Evolutionary conservation across 1,140 invertebrate genomes (phyloP).

Genomic region (Gryllus bimaculatus): DNA sequence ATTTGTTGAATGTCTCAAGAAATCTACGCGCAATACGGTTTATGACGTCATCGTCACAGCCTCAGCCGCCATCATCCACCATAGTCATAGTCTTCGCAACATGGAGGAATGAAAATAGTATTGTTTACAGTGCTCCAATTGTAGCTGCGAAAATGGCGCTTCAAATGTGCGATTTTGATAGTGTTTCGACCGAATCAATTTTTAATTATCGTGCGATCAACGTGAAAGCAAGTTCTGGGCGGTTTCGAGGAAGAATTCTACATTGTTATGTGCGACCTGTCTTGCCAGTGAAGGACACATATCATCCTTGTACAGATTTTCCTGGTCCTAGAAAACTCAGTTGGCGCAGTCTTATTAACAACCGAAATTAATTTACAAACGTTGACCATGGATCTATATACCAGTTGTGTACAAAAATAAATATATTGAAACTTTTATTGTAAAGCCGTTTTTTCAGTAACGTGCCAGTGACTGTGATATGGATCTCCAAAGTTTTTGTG

Average conservation of each 20-base stretch:
- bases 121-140: background rate
- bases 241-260: background rate
- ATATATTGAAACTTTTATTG: too few relatives aligned
- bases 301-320: background rate
- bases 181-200: background rate
- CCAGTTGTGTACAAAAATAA: too few relatives aligned
- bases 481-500: constrained; percentile 9
- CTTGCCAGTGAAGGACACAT: background rate
- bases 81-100: background rate
- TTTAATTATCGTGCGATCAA: background rate
- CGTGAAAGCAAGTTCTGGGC: background rate
- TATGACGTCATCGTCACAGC: background rate
- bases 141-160: background rate
- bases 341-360: background rate
- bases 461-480: background rate
- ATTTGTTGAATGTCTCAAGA: background rate
- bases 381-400: background rate
- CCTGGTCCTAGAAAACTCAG: background rate
- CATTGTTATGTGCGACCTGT: background rate
- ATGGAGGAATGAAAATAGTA: background rate
- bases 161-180: background rate
- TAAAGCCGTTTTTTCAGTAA: too few relatives aligned
- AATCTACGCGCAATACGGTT: background rate
- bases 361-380: background rate
- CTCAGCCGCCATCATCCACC: background rate